Evolutionary conservation across 37 sponge, comb jelly and placozoan genomes (phyloP), one percentile per base, ranked within the genome.

Genomic region (Eunapius fragilis): DNA sequence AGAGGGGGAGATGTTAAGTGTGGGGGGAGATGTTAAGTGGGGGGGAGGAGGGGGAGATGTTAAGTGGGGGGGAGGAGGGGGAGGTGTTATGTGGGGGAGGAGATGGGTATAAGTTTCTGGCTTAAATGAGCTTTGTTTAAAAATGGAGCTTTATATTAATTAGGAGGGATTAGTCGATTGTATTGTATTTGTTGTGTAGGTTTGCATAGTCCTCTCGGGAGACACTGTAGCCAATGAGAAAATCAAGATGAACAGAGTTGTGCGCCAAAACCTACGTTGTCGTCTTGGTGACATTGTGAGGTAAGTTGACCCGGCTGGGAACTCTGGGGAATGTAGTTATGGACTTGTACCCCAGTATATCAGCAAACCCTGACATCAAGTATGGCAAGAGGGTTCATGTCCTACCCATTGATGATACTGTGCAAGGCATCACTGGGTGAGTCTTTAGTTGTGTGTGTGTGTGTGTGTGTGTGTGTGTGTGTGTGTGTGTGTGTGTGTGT

Each of bases 341-440:
- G n/a, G n/a, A n/a, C n/a, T n/a, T n/a, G 22, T 67, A 67, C n/a
- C 41, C 12, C 75, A 98, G 99, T 72, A 91, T 98, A 41, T 85
- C 92, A 14, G 94, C 99, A 4, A 97, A 96, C 75, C 99, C 99
- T 74, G 99, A 98, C 72, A 95, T 98, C 69, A 96, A 95, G 90
- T 98, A 98, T 80, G 99, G 99, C 35, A 95, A 95, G 87, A 93
- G 99, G 71, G 70, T 97, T 22, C 99, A 98, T 81, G 99, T 98
- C 12, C 86, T 98, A 19, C 99, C 99, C 70, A 95, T 98, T 86
- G 99, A 98, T 72, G 99, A 98, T 82, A 93, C 97, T 22, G 96
- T 98, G 72, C 97, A 95, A 72, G 99, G 99, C 10, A 88, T 98
- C 34, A 98, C 97, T 49, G 97, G 99, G 94, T 94, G 45, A 92